phyloP scores from a whole-genome alignment of 2,113 vertebrate genomes.

The Aleadryas rufinucha region DNA sequence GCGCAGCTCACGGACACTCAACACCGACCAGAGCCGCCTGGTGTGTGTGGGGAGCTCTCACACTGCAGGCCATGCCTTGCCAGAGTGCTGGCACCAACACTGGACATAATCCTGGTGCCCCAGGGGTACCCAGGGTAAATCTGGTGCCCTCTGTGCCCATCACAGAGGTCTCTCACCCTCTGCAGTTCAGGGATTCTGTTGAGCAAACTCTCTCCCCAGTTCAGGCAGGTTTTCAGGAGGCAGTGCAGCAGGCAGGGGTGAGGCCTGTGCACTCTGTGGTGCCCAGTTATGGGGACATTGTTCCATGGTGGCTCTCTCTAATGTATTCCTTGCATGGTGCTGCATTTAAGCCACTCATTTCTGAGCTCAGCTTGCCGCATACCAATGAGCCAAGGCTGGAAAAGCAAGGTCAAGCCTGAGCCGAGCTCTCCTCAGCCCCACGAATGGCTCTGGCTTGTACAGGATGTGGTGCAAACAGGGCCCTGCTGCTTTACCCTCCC shows the following conservation, averaged over 20 bases:
- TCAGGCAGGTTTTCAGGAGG: not conserved
- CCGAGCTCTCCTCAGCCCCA: not conserved
- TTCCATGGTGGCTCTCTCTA: not conserved
- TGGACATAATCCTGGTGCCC: not conserved
- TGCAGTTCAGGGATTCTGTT: no score
- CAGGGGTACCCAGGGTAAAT: not conserved
- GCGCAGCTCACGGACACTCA: not conserved
- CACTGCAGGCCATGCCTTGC: not conserved
- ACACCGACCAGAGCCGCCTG: not conserved
- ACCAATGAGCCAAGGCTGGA: constrained; percentile 16
- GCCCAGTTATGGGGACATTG: not conserved
- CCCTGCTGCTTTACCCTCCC: not conserved
- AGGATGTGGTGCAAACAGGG: not conserved
- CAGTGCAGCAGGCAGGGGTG: not conserved
- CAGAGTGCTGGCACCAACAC: not conserved
- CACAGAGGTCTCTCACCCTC: not conserved
- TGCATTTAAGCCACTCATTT: constrained; percentile 42
- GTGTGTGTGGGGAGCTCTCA: not conserved
- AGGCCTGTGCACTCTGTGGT: not conserved
- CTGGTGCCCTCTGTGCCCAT: not conserved
- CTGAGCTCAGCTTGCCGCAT: not conserved
- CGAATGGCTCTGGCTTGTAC: not conserved
- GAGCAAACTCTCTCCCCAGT: not conserved
- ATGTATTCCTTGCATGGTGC: not conserved
- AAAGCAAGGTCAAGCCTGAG: constrained; percentile 30